phyloP scores from a whole-genome alignment of 1,140 invertebrate genomes.

The Cherax destructor region DNA sequence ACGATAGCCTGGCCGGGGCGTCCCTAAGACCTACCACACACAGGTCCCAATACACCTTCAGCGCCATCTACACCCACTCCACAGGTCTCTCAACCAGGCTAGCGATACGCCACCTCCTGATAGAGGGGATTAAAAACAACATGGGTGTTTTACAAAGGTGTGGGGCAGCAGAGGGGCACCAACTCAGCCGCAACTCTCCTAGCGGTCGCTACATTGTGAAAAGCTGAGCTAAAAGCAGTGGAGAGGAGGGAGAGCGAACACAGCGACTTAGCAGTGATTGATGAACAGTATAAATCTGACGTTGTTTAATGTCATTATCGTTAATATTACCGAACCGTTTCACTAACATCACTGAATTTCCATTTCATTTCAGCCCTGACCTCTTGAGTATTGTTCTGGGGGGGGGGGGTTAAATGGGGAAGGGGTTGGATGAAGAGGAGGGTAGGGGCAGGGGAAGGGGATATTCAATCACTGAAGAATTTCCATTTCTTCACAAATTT shows the following conservation, averaged over 20 bases:
- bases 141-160: background rate
- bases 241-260: constrained; percentile 45
- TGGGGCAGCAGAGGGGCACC: background rate
- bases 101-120: too few species aligned
- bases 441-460: background rate
- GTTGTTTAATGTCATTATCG: constrained; percentile 72
- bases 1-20: background rate
- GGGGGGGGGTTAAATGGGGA: constrained; percentile 4
- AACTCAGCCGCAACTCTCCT: background rate
- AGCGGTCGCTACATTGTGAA: constrained; percentile 35
- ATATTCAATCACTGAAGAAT: constrained; percentile 57
- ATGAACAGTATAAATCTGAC: constrained; percentile 71
- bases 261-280: constrained; percentile 68
- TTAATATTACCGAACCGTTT: constrained; percentile 69
- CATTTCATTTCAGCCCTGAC: constrained; percentile 58
- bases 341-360: constrained; percentile 51
- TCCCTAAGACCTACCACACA: background rate
- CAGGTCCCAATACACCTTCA: too few species aligned
- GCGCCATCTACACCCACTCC: too few species aligned
- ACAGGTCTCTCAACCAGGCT: too few species aligned
- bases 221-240: constrained; percentile 16
- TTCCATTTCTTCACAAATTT: constrained; percentile 61
- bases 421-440: background rate
- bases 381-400: constrained; percentile 35
- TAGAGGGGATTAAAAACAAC: too few species aligned